Percentiles rank a stretch among this genome's conserved stretches.
Conservation (phyloP, 2,797 vertebrate genomes). For the Microctenopoma steveboyesi region DNA sequence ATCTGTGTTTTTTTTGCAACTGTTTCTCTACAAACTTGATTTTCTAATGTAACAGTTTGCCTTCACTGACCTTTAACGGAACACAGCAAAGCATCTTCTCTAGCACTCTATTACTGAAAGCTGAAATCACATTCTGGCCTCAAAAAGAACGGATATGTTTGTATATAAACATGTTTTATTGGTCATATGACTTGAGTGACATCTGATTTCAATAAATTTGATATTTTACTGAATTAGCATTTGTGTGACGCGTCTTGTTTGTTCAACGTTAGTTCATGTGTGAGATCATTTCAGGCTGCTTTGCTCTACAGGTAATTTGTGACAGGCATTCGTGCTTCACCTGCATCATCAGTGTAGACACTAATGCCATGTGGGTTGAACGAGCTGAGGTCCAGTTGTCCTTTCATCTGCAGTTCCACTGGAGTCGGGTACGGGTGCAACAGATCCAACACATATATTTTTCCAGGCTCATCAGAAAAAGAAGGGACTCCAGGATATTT, state of each 20-base stretch:
- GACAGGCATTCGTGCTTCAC: constrained; percentile 53
- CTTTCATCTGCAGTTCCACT: constrained; percentile 82
- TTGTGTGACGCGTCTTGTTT: too few species aligned
- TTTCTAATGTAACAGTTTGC: background rate
- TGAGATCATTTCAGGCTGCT: background rate
- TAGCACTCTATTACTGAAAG: too few species aligned
- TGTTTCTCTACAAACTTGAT: background rate
- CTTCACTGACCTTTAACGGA: background rate
- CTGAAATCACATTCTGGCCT: too few species aligned
- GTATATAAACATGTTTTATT: too few species aligned
- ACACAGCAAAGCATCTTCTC: too few species aligned
- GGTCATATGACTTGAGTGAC: too few species aligned
- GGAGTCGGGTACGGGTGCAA: constrained; percentile 78
- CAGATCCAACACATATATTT: constrained; percentile 86
- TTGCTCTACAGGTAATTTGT: background rate
- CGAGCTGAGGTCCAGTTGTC: constrained; percentile 82
- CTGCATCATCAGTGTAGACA: constrained; percentile 80
- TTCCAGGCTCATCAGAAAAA: constrained; percentile 81
- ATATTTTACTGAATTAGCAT: background rate
- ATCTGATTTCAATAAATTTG: too few species aligned
- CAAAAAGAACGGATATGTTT: too few species aligned
- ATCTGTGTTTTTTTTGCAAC: background rate
- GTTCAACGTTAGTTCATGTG: too few species aligned
- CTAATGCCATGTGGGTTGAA: constrained; percentile 94
- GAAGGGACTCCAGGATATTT: constrained; percentile 76